phyloP scores from a whole-genome alignment of 2,797 vertebrate species.

The Peromyscus eremicus region DNA sequence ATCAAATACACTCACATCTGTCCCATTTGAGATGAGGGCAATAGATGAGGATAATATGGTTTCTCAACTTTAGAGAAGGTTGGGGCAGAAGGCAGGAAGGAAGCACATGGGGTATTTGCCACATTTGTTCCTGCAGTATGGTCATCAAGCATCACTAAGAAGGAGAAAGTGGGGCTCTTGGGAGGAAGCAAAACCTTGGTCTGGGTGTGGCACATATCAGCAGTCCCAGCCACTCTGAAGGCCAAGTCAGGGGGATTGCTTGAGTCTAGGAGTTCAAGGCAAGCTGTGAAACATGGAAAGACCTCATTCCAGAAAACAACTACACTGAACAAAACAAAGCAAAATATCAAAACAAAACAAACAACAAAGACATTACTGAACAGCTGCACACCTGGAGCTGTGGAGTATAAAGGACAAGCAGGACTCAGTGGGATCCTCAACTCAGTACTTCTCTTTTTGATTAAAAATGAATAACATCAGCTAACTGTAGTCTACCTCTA shows the following conservation, averaged over 20 bases:
- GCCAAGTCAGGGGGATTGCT: background rate
- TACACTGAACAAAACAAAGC: background rate
- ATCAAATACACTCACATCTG: conserved; percentile 71
- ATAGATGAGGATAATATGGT: background rate
- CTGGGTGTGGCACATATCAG: background rate
- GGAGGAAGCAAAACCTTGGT: background rate
- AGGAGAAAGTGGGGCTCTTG: background rate
- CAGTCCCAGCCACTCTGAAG: background rate
- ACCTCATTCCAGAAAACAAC: background rate
- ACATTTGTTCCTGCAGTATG: background rate
- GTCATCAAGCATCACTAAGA: background rate
- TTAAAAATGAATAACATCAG: background rate
- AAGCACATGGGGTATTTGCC: background rate
- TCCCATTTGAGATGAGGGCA: conserved; percentile 38
- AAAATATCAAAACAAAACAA: background rate
- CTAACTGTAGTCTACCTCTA: background rate
- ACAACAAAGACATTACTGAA: background rate
- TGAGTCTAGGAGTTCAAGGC: background rate
- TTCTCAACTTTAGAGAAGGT: background rate
- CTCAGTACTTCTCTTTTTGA: background rate
- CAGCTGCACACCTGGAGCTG: background rate
- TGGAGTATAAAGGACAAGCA: background rate
- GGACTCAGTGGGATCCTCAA: background rate
- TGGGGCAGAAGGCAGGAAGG: background rate
- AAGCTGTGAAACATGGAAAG: background rate